Evolutionary conservation across 2,113 vertebrate genomes (phyloP).

Genomic region (Calypte anna): DNA sequence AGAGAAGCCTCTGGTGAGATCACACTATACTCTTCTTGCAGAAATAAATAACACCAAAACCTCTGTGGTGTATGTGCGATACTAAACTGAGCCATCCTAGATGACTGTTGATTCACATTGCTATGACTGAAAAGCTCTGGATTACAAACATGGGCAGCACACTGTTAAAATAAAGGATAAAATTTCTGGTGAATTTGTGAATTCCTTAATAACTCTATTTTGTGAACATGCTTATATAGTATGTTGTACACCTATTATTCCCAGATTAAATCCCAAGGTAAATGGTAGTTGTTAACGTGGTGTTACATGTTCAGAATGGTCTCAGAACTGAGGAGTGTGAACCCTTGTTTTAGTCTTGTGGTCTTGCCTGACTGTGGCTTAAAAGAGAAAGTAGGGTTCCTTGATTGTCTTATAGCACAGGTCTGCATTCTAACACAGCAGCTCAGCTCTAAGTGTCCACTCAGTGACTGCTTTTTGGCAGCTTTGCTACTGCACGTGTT

Average conservation of each 20-base stretch:
- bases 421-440: accelerated
- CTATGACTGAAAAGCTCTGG: background rate
- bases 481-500: background rate
- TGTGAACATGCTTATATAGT: background rate
- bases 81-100: background rate
- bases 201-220: background rate
- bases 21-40: background rate
- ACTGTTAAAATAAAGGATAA: background rate
- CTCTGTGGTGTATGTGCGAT: background rate
- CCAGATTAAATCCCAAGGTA: background rate
- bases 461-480: background rate
- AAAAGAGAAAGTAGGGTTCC: background rate
- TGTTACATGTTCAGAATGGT: background rate
- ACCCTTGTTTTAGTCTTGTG: background rate
- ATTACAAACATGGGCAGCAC: background rate
- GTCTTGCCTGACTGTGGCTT: background rate
- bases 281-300: background rate
- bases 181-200: background rate
- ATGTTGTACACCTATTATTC: background rate
- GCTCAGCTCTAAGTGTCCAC: background rate
- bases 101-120: background rate
- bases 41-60: background rate
- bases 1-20: background rate
- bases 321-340: background rate
- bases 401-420: background rate